Base-by-base conservation (phyloP, 2,113 vertebrate species). In the Casuarius casuarius region DNA sequence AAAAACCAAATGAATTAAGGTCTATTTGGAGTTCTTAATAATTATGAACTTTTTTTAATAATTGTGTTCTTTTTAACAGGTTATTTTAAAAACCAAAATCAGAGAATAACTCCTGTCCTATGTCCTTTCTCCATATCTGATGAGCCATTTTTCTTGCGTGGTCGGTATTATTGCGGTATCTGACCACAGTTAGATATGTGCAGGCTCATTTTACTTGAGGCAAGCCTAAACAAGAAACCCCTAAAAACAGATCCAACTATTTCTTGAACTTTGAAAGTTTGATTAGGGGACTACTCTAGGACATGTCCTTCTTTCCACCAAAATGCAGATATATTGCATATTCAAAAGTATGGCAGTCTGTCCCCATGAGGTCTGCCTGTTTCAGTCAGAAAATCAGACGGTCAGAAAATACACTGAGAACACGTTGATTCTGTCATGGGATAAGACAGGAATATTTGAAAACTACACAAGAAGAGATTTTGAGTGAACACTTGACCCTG, bases 1-100 rank as follows among this genome's bases (percentile, higher is more conserved):
- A 97, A 98, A 97, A 98, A 92, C 95, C 82, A 97, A 97, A 97
- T 91, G 66, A 98, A 96, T 95, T 96, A n/a, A 86, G 91, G 89
- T 97, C 77, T 94, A 89, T 89, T 97, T 96, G 95, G 81, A 97
- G 85, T 91, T 94, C 78, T 82, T 93, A 97, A 93, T 89, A 94
- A 91, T 96, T 94, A 77, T 51, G 42, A 90, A 96, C 89, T 96
- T 95, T 35, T 84, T 90, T 87, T 74, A 92, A 58, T 87, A 97
- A 94, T 87, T 92, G 94, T 31, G 40, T 86, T 90, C 31, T 94
- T 94, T 85, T 77, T 72, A 56, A 85, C 52, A 73, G 71, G 66
- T 91, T 85, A 81, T 95, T 91, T 77, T 28, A 33, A 87, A 97
- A 96, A 79, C 44, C 7, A 20, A 22, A 76, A 68, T 63, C 70